These are phyloP conservation scores for Arrhamphus sclerolepis DNA, from an alignment of 2,797 vertebrate species.

Conservation along the genomic window DNA sequence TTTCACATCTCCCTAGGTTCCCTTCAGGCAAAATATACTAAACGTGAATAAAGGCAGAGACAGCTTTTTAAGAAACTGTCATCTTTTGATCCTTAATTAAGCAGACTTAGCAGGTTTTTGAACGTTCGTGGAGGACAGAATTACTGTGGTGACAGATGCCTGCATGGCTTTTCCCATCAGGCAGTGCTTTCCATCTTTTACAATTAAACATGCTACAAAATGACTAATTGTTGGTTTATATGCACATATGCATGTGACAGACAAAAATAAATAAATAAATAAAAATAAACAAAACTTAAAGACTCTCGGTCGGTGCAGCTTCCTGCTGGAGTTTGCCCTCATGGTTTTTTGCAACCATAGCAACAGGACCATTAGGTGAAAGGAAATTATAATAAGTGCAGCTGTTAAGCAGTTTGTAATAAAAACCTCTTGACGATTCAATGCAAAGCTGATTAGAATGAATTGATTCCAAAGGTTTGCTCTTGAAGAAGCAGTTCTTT, in stretches of 20 bases:
- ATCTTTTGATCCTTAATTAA: conserved; percentile 54
- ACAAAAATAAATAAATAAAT: neutral
- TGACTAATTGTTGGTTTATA: conserved; percentile 33
- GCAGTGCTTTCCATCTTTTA: conserved; percentile 39
- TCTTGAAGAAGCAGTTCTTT: conserved; percentile 19
- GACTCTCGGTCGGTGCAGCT: conserved; percentile 34
- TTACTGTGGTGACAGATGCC: conserved; percentile 21
- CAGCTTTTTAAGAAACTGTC: conserved; percentile 52
- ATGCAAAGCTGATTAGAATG: conserved; percentile 37
- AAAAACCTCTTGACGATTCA: conserved; percentile 27
- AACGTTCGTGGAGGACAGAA: conserved; percentile 18
- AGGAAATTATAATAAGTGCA: conserved; percentile 38
- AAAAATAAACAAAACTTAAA: neutral
- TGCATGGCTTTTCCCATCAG: conserved; percentile 20
- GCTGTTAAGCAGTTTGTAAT: conserved; percentile 44
- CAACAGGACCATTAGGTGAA: conserved; percentile 6
- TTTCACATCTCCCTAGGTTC: conserved; percentile 51
- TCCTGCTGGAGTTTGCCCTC: conserved; percentile 20
- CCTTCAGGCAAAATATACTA: conserved; percentile 55
- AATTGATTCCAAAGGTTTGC: conserved; percentile 22
- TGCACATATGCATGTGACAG: conserved; percentile 11
- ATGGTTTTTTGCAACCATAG: conserved; percentile 17
- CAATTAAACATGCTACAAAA: conserved; percentile 34
- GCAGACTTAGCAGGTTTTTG: conserved; percentile 51
- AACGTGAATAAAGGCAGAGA: conserved; percentile 39